Base-by-base conservation (phyloP, 2,113 vertebrate species). In the Odontophorus gujanensis region DNA sequence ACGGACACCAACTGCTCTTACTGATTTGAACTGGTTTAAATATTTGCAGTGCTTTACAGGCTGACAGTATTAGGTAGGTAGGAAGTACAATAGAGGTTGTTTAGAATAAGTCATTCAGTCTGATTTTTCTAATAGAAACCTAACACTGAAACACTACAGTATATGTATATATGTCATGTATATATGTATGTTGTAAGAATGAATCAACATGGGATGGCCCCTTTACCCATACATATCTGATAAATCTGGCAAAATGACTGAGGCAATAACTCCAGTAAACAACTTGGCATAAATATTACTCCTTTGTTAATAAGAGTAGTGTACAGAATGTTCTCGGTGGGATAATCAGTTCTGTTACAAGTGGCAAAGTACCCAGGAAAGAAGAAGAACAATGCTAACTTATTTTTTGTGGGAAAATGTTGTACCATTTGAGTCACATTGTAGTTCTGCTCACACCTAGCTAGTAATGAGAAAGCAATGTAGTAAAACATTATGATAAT, bases 401-500 rank as follows among this genome's bases (percentile, higher is more conserved):
- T 83, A 72, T 55, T 85, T 81, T 85, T 58, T 84, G 53, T 96
- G 81, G 78, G 79, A 93, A 88, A 87, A 11, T 0, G 0, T 78
- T 1, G 2, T 36, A 58, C 30, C 1, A 0, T 92, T 87, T 75
- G 30, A 95, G 26, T 20, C 24, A 81, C 24, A 36, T 26, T 45
- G 26, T 76, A 72, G 42, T 87, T 90, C 81, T 92, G 73, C 85
- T 85, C 80, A 89, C 81, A 62, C 40, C 75, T 67, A 61, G 66
- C 75, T 67, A 61, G 66, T 61, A 84, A 80, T 85, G 77, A 89
- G 67, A 87, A 85, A 79, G n/a, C 36, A 62, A 38, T 53, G 47
- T 77, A 87, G 58, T 87, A 87, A 96, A 95, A 93, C 77, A 1
- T 55, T 91, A 87, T 84, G 58, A 38, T 76, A 91, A 89, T 62